Evolutionary conservation across 1,140 invertebrate species (phyloP).

Genomic region (Nilaparvata lugens): DNA sequence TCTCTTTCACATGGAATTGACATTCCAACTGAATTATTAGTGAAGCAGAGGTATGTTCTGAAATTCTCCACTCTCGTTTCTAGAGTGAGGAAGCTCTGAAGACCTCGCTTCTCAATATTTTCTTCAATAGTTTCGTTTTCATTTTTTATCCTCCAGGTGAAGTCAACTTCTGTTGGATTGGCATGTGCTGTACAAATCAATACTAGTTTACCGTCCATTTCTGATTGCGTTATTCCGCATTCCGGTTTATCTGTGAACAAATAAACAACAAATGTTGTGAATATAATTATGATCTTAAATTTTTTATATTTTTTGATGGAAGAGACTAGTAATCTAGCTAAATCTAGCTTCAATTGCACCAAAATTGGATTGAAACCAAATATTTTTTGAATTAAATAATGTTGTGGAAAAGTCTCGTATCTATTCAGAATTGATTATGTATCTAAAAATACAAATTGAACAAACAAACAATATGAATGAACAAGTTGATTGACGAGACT

Average conservation of each 20-base stretch:
- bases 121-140: constrained; percentile 66
- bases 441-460: neutral
- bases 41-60: constrained; percentile 73
- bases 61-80: constrained; percentile 53
- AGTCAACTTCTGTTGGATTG: constrained; percentile 72
- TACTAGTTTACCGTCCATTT: constrained; percentile 60
- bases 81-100: constrained; percentile 54
- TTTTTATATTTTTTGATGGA: too few species aligned
- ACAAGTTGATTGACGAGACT: constrained; percentile 36
- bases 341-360: too few species aligned
- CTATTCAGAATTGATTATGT: too few species aligned
- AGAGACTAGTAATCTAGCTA: too few species aligned
- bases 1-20: constrained; percentile 67
- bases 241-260: constrained; percentile 62
- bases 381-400: neutral
- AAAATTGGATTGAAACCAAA: neutral
- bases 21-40: constrained; percentile 70
- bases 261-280: too few species aligned
- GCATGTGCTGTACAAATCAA: constrained; percentile 70
- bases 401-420: neutral
- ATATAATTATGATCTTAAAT: too few species aligned
- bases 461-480: neutral
- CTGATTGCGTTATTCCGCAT: constrained; percentile 63
- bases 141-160: constrained; percentile 73
- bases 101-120: constrained; percentile 40